Base-by-base conservation (phyloP, 2,888 invertebrate genomes). In the Nomada flava region DNA sequence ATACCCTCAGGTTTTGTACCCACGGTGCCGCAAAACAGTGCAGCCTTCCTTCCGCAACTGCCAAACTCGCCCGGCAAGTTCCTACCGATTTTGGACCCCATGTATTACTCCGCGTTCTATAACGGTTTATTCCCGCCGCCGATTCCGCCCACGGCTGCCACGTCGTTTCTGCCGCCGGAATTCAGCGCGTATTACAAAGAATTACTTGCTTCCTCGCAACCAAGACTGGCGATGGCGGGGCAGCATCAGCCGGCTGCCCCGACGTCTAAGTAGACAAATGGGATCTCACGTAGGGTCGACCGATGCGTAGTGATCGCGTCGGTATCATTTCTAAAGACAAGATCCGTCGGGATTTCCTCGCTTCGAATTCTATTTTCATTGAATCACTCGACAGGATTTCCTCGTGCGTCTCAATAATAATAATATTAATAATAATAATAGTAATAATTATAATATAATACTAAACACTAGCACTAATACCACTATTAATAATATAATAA, bases 181-280 rank as follows among this genome's bases (percentile, higher is more conserved):
- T 94, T 95, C 60, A 94, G 93, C 79, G 94, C 95, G 26, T 95
- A 95, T 87, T 94, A 95, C 83, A 95, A 95, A 86, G 95, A 95
- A 84, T 91, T 95, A 78, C 92, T 95, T 89, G 93, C 94, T 76
- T 94, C 91, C 79, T 92, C 94, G 79, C 94, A 90, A 92, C 93
- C 91, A 91, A 94, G 91, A 93, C 93, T 90, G 91, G 93, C 89
- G 90, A 93, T 91, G 90, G 87, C 86, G 86, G 92, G 90, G 86
- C 93, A 92, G 88, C 89, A 88, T 55, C 89, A 91, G 76, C 90
- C 91, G 50, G 85, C 92, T 85, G 92, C 90, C 10, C 94, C 94
- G 57, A 94, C 94, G 85, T 93, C 94, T 83, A 94, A 94, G 90
- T 94, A 91, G 89, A 91, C 83, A 86, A 67, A 81, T 80, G 85